phyloP scores from a whole-genome alignment of 2,113 vertebrate genomes.

The Melanocharis versteri region DNA sequence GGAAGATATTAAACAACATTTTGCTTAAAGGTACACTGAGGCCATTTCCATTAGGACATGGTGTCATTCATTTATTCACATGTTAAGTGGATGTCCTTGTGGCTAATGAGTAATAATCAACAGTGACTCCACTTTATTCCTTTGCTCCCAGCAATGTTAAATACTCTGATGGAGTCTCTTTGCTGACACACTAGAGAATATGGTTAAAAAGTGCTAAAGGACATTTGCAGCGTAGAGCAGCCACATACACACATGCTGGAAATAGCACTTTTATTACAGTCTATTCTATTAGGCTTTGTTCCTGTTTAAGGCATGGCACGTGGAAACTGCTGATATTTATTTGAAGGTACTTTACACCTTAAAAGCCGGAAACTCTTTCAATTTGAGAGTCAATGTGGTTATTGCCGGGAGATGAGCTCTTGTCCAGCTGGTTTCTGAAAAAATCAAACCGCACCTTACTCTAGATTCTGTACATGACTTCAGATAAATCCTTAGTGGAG shows the following conservation, averaged over 20 bases:
- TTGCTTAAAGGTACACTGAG: constrained; percentile 81
- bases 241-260: background rate
- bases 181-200: constrained; percentile 74
- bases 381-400: background rate
- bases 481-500: background rate
- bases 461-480: background rate
- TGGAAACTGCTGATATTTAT: background rate
- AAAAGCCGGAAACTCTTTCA: background rate
- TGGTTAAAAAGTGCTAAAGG: constrained; percentile 70
- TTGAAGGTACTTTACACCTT: background rate
- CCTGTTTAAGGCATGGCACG: background rate
- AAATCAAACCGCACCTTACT: background rate
- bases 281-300: constrained; percentile 40
- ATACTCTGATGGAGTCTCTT: constrained; percentile 72
- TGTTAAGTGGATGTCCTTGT: constrained; percentile 86
- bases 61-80: constrained; percentile 81
- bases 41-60: constrained; percentile 80
- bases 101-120: constrained; percentile 91
- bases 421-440: background rate
- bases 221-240: constrained; percentile 46
- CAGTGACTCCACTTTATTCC: constrained; percentile 83
- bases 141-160: constrained; percentile 80
- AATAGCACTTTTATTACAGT: constrained; percentile 38
- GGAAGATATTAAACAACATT: constrained; percentile 85
- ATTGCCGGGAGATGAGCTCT: background rate